Conservation (phyloP, 37 sponge, comb jelly and placozoan species). For the Beroe forskalii region DNA sequence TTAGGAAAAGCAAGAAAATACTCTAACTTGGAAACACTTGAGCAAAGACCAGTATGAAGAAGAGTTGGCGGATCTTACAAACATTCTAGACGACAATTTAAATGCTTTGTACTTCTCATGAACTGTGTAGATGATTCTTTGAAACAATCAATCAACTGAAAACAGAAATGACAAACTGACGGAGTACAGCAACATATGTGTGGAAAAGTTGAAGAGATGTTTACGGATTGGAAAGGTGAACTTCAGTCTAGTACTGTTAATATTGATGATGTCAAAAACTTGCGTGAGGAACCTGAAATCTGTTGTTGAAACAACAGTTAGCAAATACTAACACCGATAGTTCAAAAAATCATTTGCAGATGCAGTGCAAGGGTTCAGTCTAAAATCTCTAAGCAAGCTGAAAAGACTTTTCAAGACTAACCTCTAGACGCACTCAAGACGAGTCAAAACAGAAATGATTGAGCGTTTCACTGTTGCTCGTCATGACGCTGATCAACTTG, state of each 20-base stretch:
- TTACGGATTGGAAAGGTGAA: background rate
- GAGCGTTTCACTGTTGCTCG: background rate
- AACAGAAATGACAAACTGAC: constrained; percentile 29
- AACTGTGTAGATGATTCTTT: constrained; percentile 61
- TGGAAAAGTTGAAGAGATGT: constrained; percentile 29
- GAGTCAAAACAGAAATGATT: constrained; percentile 31
- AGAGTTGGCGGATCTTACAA: background rate
- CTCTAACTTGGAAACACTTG: background rate
- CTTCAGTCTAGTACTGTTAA: background rate
- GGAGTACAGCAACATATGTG: constrained; percentile 31
- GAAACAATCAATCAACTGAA: background rate
- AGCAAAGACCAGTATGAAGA: background rate
- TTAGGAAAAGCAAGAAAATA: background rate
- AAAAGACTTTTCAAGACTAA: constrained; percentile 4
- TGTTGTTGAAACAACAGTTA: background rate
- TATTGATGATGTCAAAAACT: background rate
- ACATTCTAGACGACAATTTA: background rate
- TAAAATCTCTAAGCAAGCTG: background rate
- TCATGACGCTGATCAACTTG: constrained; percentile 39
- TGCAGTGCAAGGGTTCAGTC: background rate
- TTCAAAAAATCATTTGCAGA: constrained; percentile 39
- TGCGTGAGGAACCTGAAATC: background rate
- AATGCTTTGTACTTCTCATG: background rate
- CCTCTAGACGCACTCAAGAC: background rate
- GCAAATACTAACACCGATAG: constrained; percentile 22